Evolutionary conservation across 1,140 invertebrate species (phyloP).

Genomic region (Aphaenogaster floridana): DNA sequence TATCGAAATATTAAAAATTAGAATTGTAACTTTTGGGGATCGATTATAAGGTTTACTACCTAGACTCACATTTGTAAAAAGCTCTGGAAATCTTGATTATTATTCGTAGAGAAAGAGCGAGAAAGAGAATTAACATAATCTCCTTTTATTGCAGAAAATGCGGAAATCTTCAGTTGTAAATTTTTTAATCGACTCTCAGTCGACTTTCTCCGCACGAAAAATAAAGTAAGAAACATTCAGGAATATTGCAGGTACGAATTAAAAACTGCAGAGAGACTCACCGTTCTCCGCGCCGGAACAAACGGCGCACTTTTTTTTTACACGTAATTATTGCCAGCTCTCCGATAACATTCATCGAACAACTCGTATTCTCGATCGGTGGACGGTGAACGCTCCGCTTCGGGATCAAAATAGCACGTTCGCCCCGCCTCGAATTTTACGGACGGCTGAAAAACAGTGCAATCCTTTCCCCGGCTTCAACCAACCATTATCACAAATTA

Average conservation of each 20-base stretch:
- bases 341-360: slow-evolving; percentile 15
- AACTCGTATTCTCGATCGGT: background rate
- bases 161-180: background rate
- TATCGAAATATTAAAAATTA: background rate
- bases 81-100: background rate
- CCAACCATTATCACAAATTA: slow-evolving; percentile 71
- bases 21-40: background rate
- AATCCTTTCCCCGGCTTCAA: slow-evolving; percentile 30
- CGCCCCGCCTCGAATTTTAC: slow-evolving; percentile 52
- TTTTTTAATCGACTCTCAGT: background rate
- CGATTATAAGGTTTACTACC: background rate
- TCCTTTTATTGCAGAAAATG: background rate
- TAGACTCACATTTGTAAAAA: background rate
- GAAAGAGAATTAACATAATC: background rate
- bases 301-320: background rate
- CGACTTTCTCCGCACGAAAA: too few species aligned
- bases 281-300: background rate
- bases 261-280: slow-evolving; percentile 14
- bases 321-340: slow-evolving; percentile 34
- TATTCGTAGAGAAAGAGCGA: background rate
- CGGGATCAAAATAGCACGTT: slow-evolving; percentile 34
- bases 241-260: background rate
- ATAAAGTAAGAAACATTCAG: background rate
- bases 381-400: background rate
- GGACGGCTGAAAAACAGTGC: slow-evolving; percentile 67